phyloP scores from a whole-genome alignment of 2,113 vertebrate species.

The Stigmatopora nigra region DNA sequence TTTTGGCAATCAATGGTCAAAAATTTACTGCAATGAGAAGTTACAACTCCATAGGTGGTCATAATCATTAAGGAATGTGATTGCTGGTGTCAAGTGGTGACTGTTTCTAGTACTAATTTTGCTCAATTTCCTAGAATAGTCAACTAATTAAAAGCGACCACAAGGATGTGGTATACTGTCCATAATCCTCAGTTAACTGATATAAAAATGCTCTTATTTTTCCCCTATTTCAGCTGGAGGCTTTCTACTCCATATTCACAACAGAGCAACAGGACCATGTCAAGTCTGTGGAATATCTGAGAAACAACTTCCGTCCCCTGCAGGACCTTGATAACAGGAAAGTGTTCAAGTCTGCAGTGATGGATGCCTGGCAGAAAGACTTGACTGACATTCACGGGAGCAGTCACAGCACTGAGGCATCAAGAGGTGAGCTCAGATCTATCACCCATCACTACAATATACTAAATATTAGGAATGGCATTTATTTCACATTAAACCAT shows the following conservation, averaged over 20 bases:
- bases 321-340: conserved; percentile 78
- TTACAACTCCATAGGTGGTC: conserved; percentile 52
- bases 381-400: conserved; percentile 77
- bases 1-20: conserved; percentile 63
- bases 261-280: conserved; percentile 98
- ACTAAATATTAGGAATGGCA: not conserved
- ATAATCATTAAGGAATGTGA: conserved; percentile 43
- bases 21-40: conserved; percentile 63
- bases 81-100: conserved; percentile 15
- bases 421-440: conserved; percentile 76
- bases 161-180: not conserved
- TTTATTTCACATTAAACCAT: too few species aligned
- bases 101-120: not conserved
- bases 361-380: conserved; percentile 88
- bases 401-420: conserved; percentile 83
- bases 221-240: conserved; percentile 77
- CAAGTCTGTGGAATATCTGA: conserved; percentile 94
- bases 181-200: not conserved
- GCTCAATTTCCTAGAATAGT: not conserved
- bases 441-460: not conserved
- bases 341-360: conserved; percentile 87
- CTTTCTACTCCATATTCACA: conserved; percentile 98
- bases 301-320: conserved; percentile 92
- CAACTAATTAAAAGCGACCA: not conserved
- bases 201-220: conserved; percentile 4